Base-by-base conservation (phyloP, 1,140 invertebrate species). In the Meloidogyne chitwoodi region DNA sequence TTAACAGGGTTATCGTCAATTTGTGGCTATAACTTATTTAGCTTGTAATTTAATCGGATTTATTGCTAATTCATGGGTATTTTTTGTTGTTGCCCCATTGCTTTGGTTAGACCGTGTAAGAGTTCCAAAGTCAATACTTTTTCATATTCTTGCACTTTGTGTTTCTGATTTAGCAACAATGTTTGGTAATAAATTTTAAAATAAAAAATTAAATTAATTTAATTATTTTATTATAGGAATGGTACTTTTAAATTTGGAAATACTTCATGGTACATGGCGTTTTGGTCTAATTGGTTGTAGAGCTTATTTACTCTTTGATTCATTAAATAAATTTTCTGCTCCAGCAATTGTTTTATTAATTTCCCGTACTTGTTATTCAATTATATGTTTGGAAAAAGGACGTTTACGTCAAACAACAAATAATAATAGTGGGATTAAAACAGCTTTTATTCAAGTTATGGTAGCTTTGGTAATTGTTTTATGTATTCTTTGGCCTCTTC, bases 401-500 rank as follows among this genome's bases (percentile, higher is more conserved):
- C 69, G 69, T 62, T 80, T 85, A 66, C 80, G 87, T 66, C 61
- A 77, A 48, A 86, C 86, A 34, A 78, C 84, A 26, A 87, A 77
- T 24, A 22, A 14, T 24, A 19, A 78, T 79, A 22, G 41, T 62
- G 26, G 4, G 12, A 10, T 84, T 71, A 67, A 83, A 80, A 68
- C 82, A 66, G 84, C 84, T 27, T 64, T 80, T 11, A 70, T 88
- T 84, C 83, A 84, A 88, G 66, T 89, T 19, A 79, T 87, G 5
- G 81, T 84, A 14, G 83, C 88, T 2, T 81, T 89, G 3, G 79
- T 84, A 8, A 83, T 89, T 63, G 83, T 89, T 2, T 88, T 88
- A 67, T 72, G 88, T 2, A 81, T 84, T 62, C 87, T 89, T n/a
- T 90, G 89, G 89, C 85, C 88, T 8, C 74, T 89, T 4, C 89